These are phyloP conservation scores for Drosophila burlai DNA, from an alignment of 1,140 invertebrate genomes.

Conservation along the genomic window DNA sequence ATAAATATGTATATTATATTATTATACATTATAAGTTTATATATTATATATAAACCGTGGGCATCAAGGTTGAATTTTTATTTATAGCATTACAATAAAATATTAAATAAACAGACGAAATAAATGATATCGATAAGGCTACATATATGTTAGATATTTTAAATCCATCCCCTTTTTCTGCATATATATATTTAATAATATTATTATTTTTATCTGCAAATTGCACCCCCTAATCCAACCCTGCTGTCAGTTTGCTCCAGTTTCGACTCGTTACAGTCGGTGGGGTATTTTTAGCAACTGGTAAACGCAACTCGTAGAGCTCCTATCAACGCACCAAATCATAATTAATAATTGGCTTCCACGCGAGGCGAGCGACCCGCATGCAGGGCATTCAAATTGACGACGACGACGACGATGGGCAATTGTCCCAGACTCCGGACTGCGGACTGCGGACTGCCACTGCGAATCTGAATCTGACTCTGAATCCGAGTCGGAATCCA, in stretches of 20 bases:
- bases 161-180: not conserved
- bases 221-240: conserved; percentile 1
- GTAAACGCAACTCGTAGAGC: conserved; percentile 4
- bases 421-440: conserved; percentile 30
- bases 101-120: too few relatives aligned
- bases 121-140: too few relatives aligned
- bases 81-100: too few relatives aligned
- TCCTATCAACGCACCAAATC: conserved; percentile 73
- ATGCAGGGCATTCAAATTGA: conserved; percentile 48
- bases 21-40: too few relatives aligned
- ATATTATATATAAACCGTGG: too few relatives aligned
- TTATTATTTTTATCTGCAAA: conserved; percentile 4
- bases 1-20: too few relatives aligned
- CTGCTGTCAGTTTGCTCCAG: conserved; percentile 40
- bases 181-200: not conserved
- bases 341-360: conserved; percentile 62
- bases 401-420: conserved; percentile 16
- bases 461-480: conserved; percentile 5
- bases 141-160: not conserved
- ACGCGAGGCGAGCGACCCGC: conserved; percentile 35
- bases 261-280: conserved; percentile 44
- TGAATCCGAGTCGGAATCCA: conserved; percentile 10
- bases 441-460: conserved; percentile 6
- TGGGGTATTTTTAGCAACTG: conserved; percentile 49
- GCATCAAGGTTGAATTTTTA: too few relatives aligned